A percentile compares a stretch with the other conserved stretches of the same genome.
Evolutionary conservation across 2,888 invertebrate genomes (phyloP).

Genomic region (Eupelmus urozonus): DNA sequence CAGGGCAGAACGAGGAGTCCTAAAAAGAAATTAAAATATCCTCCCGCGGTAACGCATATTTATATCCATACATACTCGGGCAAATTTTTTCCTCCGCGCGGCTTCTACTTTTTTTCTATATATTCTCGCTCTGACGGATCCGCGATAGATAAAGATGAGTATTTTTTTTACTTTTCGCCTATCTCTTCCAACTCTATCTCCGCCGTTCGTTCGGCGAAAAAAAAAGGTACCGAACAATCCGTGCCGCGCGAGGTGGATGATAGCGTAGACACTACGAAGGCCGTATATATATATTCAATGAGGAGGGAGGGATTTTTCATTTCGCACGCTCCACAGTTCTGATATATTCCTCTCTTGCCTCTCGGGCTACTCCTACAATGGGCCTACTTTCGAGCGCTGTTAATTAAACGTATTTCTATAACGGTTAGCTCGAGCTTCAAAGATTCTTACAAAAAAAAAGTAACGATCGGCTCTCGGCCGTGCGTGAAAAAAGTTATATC

Average conservation of each 20-base stretch:
- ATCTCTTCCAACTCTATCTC: neutral
- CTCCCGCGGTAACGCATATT: neutral
- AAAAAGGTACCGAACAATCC: slow-evolving; percentile 39
- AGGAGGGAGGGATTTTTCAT: slow-evolving; percentile 43
- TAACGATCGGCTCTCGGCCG: too few relatives aligned
- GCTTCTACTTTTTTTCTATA: neutral
- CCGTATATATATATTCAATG: neutral
- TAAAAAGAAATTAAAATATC: neutral
- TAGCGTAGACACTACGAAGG: slow-evolving; percentile 1
- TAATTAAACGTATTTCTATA: too few relatives aligned
- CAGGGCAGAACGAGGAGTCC: neutral
- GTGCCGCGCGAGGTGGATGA: neutral
- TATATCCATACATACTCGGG: neutral
- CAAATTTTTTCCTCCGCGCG: slow-evolving; percentile 3
- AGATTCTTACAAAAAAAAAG: too few relatives aligned
- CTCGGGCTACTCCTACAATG: too few relatives aligned
- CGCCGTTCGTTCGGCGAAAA: neutral
- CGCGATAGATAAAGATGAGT: slow-evolving; percentile 31
- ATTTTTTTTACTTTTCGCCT: neutral
- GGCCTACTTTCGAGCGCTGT: too few relatives aligned
- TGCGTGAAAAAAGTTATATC: too few relatives aligned
- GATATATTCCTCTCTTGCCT: slow-evolving; percentile 27
- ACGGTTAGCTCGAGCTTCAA: too few relatives aligned
- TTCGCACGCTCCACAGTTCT: slow-evolving; percentile 5
- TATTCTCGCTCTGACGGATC: neutral